Conservation (phyloP, 2,797 vertebrate species). For the Falco biarmicus region DNA sequence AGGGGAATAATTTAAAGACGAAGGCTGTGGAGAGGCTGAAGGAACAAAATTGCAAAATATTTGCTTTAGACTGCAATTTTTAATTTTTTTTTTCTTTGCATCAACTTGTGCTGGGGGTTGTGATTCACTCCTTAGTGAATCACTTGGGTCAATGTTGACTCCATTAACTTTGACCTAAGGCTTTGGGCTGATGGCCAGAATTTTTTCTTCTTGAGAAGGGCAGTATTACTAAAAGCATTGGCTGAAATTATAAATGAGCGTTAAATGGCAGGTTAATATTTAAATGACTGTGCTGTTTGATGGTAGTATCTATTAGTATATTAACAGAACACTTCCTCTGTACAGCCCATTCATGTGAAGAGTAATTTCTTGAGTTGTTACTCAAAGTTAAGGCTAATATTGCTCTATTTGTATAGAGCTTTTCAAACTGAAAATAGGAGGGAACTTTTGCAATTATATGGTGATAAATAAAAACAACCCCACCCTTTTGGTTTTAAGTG, state of each 20-base stretch:
- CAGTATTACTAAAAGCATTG: not conserved
- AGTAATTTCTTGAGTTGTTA: not conserved
- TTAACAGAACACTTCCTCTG: not conserved
- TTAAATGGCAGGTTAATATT: conserved; percentile 4
- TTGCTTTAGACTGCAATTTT: not conserved
- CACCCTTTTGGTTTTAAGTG: not conserved
- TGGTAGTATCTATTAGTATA: not conserved
- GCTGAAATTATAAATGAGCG: not conserved
- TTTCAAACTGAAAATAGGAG: not conserved
- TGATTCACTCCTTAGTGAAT: not conserved
- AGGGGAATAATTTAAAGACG: not conserved
- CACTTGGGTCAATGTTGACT: not conserved
- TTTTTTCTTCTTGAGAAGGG: not conserved
- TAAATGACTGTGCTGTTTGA: not conserved
- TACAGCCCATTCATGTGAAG: not conserved
- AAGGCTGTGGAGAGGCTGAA: not conserved
- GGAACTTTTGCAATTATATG: not conserved
- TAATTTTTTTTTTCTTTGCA: not conserved
- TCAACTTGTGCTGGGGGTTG: not conserved
- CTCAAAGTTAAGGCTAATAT: not conserved
- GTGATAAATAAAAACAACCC: not conserved
- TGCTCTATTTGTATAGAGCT: not conserved
- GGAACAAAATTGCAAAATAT: not conserved
- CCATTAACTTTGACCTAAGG: not conserved
- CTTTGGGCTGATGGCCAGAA: not conserved